A percentile compares a stretch with the other conserved stretches of the same genome.
Conservation (phyloP, 2,797 vertebrate genomes). For the Halcyon smyrnensis region DNA sequence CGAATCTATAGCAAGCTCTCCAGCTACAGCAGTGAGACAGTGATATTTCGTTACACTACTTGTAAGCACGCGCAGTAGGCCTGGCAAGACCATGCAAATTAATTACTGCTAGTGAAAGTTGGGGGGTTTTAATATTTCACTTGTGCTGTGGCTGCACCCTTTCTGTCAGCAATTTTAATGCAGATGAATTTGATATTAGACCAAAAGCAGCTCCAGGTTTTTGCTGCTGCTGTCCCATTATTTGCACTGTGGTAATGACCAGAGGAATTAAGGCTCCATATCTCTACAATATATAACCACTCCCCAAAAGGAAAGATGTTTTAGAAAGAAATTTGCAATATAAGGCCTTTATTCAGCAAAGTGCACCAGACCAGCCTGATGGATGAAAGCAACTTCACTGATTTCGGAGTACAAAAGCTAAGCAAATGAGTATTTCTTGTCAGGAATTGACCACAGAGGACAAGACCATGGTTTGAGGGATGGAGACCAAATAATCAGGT, state of each 20-base stretch:
- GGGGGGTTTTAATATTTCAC: not conserved
- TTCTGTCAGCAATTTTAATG: not conserved
- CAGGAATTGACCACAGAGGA: not conserved
- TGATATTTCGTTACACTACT: not conserved
- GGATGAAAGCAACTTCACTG: not conserved
- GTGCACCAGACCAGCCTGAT: not conserved
- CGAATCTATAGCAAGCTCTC: not conserved
- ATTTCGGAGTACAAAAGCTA: not conserved
- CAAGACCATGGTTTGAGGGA: not conserved
- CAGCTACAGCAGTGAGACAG: not conserved
- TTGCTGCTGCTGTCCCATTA: not conserved
- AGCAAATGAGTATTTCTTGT: not conserved
- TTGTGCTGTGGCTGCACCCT: not conserved
- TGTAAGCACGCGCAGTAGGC: not conserved
- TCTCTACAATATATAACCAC: not conserved
- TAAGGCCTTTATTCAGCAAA: not conserved
- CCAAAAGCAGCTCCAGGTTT: not conserved
- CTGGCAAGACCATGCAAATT: not conserved
- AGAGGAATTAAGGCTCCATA: not conserved
- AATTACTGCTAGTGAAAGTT: constrained; percentile 38
- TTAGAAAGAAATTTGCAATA: not conserved
- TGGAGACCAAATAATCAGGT: not conserved
- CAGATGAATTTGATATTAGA: not conserved
- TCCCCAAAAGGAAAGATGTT: not conserved
- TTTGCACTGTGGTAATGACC: not conserved